Conservation (phyloP, 1,140 invertebrate genomes). For the Penaeus indicus region DNA sequence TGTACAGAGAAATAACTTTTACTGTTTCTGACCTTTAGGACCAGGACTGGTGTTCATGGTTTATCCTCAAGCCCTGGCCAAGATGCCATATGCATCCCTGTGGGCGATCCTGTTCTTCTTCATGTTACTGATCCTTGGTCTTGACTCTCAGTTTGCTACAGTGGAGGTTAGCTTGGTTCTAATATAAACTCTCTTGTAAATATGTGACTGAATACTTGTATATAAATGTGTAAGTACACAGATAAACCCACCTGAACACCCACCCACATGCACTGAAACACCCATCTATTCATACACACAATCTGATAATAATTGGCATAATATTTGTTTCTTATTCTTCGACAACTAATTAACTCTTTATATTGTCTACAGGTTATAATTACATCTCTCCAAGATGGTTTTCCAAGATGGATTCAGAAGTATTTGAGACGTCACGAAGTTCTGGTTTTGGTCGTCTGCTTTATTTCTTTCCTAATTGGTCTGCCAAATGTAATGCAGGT, state of each 20-base stretch:
- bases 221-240: too few relatives aligned
- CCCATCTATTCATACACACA: too few relatives aligned
- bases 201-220: too few relatives aligned
- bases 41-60: slow-evolving; percentile 90
- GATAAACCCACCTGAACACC: too few relatives aligned
- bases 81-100: slow-evolving; percentile 87
- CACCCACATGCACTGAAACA: too few relatives aligned
- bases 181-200: background rate
- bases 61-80: slow-evolving; percentile 89
- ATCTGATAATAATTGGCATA: slow-evolving; percentile 29
- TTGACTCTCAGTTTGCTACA: slow-evolving; percentile 87
- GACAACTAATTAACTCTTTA: slow-evolving; percentile 64
- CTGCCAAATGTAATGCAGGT: slow-evolving; percentile 87
- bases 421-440: slow-evolving; percentile 88
- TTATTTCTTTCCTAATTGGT: slow-evolving; percentile 79
- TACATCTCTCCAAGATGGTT: slow-evolving; percentile 91
- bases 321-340: slow-evolving; percentile 62
- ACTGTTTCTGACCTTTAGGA: slow-evolving; percentile 73
- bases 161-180: slow-evolving; percentile 53
- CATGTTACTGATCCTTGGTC: slow-evolving; percentile 88
- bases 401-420: slow-evolving; percentile 85
- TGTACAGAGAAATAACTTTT: slow-evolving; percentile 46
- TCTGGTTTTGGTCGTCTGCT: slow-evolving; percentile 85
- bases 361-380: slow-evolving; percentile 93
- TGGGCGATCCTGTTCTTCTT: slow-evolving; percentile 92